Evolutionary conservation across 2,888 invertebrate species (phyloP).

Genomic region (Galerucella pusilla): DNA sequence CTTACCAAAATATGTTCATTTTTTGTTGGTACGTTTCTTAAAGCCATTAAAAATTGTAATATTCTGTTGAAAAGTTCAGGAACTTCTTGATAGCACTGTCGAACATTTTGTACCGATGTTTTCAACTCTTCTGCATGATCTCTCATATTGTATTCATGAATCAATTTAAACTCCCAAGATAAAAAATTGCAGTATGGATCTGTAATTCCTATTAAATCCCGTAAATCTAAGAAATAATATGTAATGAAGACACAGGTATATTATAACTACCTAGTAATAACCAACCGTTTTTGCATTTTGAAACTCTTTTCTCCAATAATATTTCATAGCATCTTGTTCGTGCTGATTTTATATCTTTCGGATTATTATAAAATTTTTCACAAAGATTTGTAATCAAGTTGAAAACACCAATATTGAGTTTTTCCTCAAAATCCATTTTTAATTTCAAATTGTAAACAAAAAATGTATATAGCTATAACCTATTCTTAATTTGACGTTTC

Average conservation of each 20-base stretch:
- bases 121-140: slow-evolving; percentile 54
- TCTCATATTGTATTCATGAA: slow-evolving; percentile 52
- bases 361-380: slow-evolving; percentile 53
- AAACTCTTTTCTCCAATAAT: slow-evolving; percentile 50
- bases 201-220: slow-evolving; percentile 51
- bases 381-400: slow-evolving; percentile 59
- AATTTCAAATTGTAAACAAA: slow-evolving; percentile 17
- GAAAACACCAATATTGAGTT: slow-evolving; percentile 43
- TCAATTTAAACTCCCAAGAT: slow-evolving; percentile 59
- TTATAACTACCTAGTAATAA: slow-evolving; percentile 1
- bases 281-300: slow-evolving; percentile 42
- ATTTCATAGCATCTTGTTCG: slow-evolving; percentile 59
- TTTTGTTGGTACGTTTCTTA: slow-evolving; percentile 52
- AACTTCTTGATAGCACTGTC: slow-evolving; percentile 46
- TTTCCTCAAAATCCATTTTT: slow-evolving; percentile 37
- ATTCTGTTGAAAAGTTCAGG: slow-evolving; percentile 45
- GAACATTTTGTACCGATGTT: slow-evolving; percentile 48
- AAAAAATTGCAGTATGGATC: slow-evolving; percentile 57
- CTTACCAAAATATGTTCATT: slow-evolving; percentile 49
- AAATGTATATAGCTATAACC: neutral
- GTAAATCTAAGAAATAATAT: slow-evolving; percentile 43
- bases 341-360: slow-evolving; percentile 50
- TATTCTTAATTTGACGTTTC: too few relatives aligned
- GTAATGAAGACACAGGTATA: slow-evolving; percentile 4
- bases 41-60: slow-evolving; percentile 52